These are phyloP conservation scores for Pangasius djambal DNA, from an alignment of 2,797 vertebrate species.

Conservation along the genomic window DNA sequence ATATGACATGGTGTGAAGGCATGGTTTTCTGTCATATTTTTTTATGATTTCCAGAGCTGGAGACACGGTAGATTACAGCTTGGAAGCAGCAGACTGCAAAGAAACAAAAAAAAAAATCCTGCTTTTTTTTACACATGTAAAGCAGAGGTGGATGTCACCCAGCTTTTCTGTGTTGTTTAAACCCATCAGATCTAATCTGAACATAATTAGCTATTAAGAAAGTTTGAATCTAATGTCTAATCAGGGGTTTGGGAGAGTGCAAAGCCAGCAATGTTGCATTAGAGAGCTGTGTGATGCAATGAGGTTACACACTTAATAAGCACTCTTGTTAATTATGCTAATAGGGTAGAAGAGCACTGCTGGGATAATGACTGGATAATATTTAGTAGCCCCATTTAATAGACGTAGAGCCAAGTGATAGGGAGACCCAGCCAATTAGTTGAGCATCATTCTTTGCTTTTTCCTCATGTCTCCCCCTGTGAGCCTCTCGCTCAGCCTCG, in stretches of 20 bases:
- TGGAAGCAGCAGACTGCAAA: not conserved
- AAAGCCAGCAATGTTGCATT: conserved; percentile 23
- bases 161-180: not conserved
- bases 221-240: conserved; percentile 2
- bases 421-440: conserved; percentile 41
- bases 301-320: conserved; percentile 55
- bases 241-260: conserved; percentile 18
- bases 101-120: not conserved
- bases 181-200: conserved; percentile 27
- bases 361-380: conserved; percentile 57
- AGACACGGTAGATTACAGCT: not conserved
- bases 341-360: conserved; percentile 41
- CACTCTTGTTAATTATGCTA: conserved; percentile 58
- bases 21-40: conserved; percentile 3
- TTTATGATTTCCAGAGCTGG: conserved; percentile 17
- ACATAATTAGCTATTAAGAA: conserved; percentile 25
- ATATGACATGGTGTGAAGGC: conserved; percentile 39
- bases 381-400: conserved; percentile 51
- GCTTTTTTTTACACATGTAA: not conserved
- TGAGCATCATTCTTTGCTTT: conserved; percentile 39
- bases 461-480: not conserved
- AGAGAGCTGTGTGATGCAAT: conserved; percentile 44
- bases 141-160: not conserved
- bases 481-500: not conserved
- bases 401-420: conserved; percentile 40